A percentile compares a stretch with the other conserved stretches of the same genome.
Evolutionary conservation across 2,888 invertebrate species (phyloP).

Genomic region (Chydorus sphaericus): DNA sequence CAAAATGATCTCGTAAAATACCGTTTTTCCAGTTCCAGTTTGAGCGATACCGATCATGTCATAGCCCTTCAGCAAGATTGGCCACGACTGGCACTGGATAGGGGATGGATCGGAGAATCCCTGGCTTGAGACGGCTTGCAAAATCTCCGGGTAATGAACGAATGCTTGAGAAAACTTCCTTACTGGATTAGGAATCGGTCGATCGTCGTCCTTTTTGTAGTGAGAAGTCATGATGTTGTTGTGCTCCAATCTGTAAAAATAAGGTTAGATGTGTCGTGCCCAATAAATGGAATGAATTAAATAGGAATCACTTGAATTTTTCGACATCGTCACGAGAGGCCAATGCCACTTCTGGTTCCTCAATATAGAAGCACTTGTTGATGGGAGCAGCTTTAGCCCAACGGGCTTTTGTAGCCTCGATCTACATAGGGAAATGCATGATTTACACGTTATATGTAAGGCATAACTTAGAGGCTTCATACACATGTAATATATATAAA

Average conservation of each 20-base stretch:
- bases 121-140: conserved; percentile 63
- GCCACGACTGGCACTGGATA: conserved; percentile 90
- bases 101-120: conserved; percentile 72
- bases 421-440: conserved; percentile 29
- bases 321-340: conserved; percentile 48
- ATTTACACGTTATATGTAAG: too few relatives aligned
- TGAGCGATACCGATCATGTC: conserved; percentile 95
- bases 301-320: conserved; percentile 34
- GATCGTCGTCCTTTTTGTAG: conserved; percentile 23
- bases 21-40: conserved; percentile 53
- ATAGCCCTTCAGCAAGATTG: conserved; percentile 71
- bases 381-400: conserved; percentile 52
- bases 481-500: too few relatives aligned
- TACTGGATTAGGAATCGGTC: conserved; percentile 57
- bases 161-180: conserved; percentile 62
- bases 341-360: conserved; percentile 50
- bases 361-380: conserved; percentile 66
- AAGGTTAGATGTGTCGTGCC: not conserved
- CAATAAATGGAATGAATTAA: not conserved
- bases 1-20: not conserved
- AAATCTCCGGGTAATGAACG: conserved; percentile 62
- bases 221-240: conserved; percentile 54
- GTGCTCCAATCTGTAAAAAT: conserved; percentile 36
- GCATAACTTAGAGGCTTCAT: too few relatives aligned
- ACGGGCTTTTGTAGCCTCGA: conserved; percentile 38